Percentiles rank a stretch among this genome's conserved stretches.
Conservation (phyloP, 1,140 invertebrate species). For the Lethrus apterus region DNA sequence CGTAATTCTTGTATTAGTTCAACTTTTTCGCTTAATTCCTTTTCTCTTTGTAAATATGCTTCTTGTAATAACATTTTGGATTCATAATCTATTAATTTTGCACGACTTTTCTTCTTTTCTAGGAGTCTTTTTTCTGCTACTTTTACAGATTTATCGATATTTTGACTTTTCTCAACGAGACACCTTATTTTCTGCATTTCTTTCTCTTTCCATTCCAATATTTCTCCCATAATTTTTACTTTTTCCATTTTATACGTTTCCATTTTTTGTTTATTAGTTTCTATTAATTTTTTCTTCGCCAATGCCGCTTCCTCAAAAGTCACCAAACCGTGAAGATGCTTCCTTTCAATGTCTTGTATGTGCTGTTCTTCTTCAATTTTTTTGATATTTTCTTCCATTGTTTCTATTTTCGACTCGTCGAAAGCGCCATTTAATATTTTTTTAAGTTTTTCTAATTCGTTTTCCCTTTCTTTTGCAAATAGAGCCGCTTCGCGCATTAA, state of each 20-base stretch:
- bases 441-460: conserved; percentile 47
- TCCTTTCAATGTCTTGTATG: conserved; percentile 46
- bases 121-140: conserved; percentile 42
- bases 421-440: conserved; percentile 41
- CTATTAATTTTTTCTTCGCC: conserved; percentile 43
- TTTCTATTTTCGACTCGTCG: conserved; percentile 39
- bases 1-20: conserved; percentile 50
- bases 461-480: conserved; percentile 43
- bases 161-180: conserved; percentile 42
- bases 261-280: conserved; percentile 45
- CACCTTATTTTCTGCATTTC: conserved; percentile 43
- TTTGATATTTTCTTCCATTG: conserved; percentile 41
- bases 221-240: conserved; percentile 40
- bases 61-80: conserved; percentile 38
- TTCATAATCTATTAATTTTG: conserved; percentile 42
- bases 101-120: conserved; percentile 42
- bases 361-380: conserved; percentile 43
- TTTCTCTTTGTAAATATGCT: conserved; percentile 41
- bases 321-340: conserved; percentile 48
- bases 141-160: conserved; percentile 41
- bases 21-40: conserved; percentile 44
- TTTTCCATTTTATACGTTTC: conserved; percentile 45
- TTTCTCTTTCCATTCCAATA: conserved; percentile 43
- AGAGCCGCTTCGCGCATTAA: conserved; percentile 44
- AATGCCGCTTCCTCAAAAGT: conserved; percentile 49